Evolutionary conservation across 2,113 vertebrate genomes (phyloP), one percentile per base, ranked within the genome.

Genomic region (Megaleporinus macrocephalus): DNA sequence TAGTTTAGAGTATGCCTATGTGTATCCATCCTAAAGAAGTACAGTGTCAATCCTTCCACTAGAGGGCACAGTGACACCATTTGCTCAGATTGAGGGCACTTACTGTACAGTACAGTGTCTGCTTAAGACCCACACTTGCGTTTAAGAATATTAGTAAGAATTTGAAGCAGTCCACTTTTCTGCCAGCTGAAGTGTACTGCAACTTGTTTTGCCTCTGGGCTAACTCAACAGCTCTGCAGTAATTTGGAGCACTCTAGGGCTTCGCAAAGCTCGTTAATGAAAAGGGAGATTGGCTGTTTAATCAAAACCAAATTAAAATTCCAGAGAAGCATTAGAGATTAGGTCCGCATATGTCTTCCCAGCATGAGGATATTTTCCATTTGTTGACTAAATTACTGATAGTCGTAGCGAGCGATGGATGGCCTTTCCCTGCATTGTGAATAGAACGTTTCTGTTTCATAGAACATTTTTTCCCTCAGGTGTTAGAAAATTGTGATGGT

Each of bases 31-130:
- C 15, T 16, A 55, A 30, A 29, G 2, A 27, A n/a, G 27, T 22
- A 57, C 30, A 26, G 29, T 14, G 44, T 11, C 9, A 10, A 16
- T n/a, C 41, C 11, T 9, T 49, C 82, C 87, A 88, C 80, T 85
- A 87, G 87, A 84, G 74, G 87, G 82, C 81, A 78, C 53, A 59
- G 51, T 65, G 24, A 80, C 57, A 81, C 79, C 49, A 71, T 30
- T 51, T 57, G 44, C 12, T 73, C 11, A 61, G 29, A 69, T 33
- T 15, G 2, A 27, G 16, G 55, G 4, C 13, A 41, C 33, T 41
- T 30, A 72, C 24, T 41, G 7, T 49, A 2, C 36, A 41, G 5
- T 44, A 44, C 14, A 47, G 29, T 12, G n/a, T 14, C 1, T 49
- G 41, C 16, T 47, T 49, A n/a, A 47, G 59, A 57, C 62, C 36